A percentile compares a stretch with the other conserved stretches of the same genome.
Conservation (phyloP, 2,797 vertebrate species). For the Alca torda region DNA sequence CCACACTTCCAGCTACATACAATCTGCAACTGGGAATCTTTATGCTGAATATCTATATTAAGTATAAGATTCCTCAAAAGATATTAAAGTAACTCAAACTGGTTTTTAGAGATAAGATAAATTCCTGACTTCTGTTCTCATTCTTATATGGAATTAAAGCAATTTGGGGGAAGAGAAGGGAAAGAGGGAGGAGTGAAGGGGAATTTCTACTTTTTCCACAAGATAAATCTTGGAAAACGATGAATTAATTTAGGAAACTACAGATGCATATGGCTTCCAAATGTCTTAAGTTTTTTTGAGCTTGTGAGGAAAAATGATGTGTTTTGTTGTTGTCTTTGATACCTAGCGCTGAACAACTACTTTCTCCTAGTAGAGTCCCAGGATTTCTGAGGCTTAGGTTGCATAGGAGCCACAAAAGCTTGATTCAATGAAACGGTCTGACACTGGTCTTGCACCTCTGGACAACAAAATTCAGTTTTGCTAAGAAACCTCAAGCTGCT, state of each 20-base stretch:
- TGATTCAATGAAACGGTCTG: not conserved
- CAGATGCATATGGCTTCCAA: conserved; percentile 6
- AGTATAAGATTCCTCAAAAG: not conserved
- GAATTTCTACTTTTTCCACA: not conserved
- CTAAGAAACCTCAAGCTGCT: not conserved
- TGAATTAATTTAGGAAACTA: not conserved
- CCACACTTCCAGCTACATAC: not conserved
- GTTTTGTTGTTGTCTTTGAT: not conserved
- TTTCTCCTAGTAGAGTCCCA: not conserved
- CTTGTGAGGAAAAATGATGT: not conserved
- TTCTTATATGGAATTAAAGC: not conserved
- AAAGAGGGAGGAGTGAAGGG: not conserved
- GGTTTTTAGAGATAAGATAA: not conserved
- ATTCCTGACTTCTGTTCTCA: not conserved
- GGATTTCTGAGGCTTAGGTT: not conserved
- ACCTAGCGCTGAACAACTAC: not conserved
- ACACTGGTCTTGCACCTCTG: not conserved
- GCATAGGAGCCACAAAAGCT: not conserved
- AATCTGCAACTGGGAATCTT: not conserved
- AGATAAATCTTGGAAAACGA: not conserved
- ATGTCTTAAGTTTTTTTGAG: not conserved
- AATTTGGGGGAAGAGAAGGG: not conserved
- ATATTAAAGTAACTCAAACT: not conserved
- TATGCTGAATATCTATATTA: not conserved
- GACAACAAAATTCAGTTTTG: not conserved